Evolutionary conservation across 2,888 invertebrate species (phyloP), one percentile per base, ranked within the genome.

Genomic region (Encarsia formosa): DNA sequence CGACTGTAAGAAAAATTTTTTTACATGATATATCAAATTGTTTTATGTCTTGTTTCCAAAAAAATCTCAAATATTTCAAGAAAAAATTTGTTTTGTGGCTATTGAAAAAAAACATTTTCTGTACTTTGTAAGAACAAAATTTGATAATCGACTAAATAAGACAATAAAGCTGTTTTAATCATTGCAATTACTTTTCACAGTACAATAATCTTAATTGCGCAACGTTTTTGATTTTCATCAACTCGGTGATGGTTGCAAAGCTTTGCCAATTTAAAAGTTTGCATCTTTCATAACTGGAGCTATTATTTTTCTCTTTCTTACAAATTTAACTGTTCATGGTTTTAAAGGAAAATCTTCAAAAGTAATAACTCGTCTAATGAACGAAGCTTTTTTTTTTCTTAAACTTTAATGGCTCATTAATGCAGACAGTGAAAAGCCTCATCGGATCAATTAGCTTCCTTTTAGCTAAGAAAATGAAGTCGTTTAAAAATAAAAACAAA

Each of bases 371-470:
- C 39, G 41, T 31, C 58, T 60, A 63, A 66, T 63, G 60, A 65
- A 58, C 2, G 26, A 5, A 29, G 32, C 55, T 59, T 58, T 66
- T n/a, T n/a, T n/a, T n/a, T n/a, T n/a, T n/a, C n/a, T n/a, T 64
- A 58, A 68, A 67, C 61, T 69, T 69, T 65, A 65, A 69, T 67
- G 61, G 61, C 64, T 63, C 63, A 63, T 67, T 67, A 65, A 65
- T 61, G 61, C 63, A 62, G 63, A 55, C 49, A 44, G 63, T 53
- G 49, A 44, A 56, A 59, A 58, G 62, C 56, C 61, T 62, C 66
- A 67, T 67, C 63, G 62, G 61, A 59, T 40, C 49, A 43, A 52
- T 48, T 5, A 5, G 18, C 41, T 41, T 19, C 11, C 29, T 52
- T 56, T 13, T 15, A 13, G 57, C 49, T 48, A 48, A 52, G 54